Evolutionary conservation across 2,888 invertebrate species (phyloP).

Genomic region (Macrosiphum euphorbiae): DNA sequence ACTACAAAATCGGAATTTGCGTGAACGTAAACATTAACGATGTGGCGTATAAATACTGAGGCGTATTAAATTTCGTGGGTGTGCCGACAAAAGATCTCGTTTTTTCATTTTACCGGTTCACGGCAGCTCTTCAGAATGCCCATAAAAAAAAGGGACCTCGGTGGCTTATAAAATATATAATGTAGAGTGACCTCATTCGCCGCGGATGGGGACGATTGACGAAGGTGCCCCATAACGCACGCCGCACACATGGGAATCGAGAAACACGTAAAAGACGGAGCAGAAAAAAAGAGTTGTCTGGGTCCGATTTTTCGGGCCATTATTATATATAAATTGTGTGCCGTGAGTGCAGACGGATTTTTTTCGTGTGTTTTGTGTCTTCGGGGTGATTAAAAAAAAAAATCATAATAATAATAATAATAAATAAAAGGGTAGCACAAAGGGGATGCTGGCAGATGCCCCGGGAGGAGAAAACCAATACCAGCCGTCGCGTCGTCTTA

Average conservation of each 20-base stretch:
- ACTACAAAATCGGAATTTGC: slow-evolving; percentile 43
- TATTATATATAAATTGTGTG: slow-evolving; percentile 29
- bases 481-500: slow-evolving; percentile 55
- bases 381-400: slow-evolving; percentile 60
- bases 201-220: slow-evolving; percentile 49
- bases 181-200: slow-evolving; percentile 56
- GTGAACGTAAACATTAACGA: slow-evolving; percentile 28
- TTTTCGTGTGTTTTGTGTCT: slow-evolving; percentile 62
- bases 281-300: slow-evolving; percentile 60
- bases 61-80: slow-evolving; percentile 26
- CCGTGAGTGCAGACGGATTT: slow-evolving; percentile 56
- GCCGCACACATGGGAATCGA: slow-evolving; percentile 6
- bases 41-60: neutral
- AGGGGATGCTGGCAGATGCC: slow-evolving; percentile 60
- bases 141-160: slow-evolving; percentile 15
- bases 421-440: slow-evolving; percentile 60
- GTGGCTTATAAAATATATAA: slow-evolving; percentile 23
- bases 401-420: slow-evolving; percentile 39
- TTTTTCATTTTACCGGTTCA: slow-evolving; percentile 29
- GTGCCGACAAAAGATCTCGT: slow-evolving; percentile 51
- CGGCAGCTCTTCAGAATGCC: slow-evolving; percentile 42
- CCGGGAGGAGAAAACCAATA: slow-evolving; percentile 54
- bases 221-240: slow-evolving; percentile 52
- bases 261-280: neutral
- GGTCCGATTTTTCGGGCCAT: slow-evolving; percentile 56